Evolutionary conservation across 2,797 vertebrate species (phyloP).

Genomic region (Aeoliscus strigatus): DNA sequence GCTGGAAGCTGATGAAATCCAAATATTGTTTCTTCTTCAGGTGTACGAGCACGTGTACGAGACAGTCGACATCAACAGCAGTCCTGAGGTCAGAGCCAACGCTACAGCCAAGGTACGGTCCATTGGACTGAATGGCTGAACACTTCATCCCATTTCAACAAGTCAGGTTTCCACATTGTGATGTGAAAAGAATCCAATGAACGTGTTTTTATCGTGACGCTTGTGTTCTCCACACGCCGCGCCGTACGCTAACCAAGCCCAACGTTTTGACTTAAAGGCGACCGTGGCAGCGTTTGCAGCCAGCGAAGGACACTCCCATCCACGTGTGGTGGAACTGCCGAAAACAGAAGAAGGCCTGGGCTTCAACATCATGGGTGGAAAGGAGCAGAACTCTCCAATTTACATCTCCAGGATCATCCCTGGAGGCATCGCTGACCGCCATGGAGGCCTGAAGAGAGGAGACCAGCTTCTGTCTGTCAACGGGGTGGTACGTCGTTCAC

Average conservation of each 20-base stretch:
- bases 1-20: too few species aligned
- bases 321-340: constrained; percentile 87
- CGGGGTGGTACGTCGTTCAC: constrained; percentile 76
- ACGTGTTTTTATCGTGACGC: neutral
- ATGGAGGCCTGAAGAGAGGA: constrained; percentile 88
- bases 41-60: constrained; percentile 93
- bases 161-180: too few species aligned
- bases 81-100: constrained; percentile 86
- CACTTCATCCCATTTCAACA: too few species aligned
- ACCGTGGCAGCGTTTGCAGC: constrained; percentile 90
- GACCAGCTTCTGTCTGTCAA: constrained; percentile 91
- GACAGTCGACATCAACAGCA: constrained; percentile 86
- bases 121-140: too few species aligned
- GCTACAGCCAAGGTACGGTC: constrained; percentile 89
- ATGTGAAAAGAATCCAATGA: too few species aligned
- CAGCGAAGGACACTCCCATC: constrained; percentile 89
- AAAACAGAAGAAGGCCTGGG: constrained; percentile 90
- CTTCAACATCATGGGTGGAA: constrained; percentile 94
- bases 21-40: too few species aligned
- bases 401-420: constrained; percentile 93
- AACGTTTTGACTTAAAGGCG: too few species aligned
- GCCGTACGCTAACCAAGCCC: too few species aligned
- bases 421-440: constrained; percentile 86
- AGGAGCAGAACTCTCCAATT: constrained; percentile 93
- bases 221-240: too few species aligned